These are phyloP conservation scores for Pseudopodoces humilis DNA, from an alignment of 2,113 vertebrate genomes.

Conservation along the genomic window DNA sequence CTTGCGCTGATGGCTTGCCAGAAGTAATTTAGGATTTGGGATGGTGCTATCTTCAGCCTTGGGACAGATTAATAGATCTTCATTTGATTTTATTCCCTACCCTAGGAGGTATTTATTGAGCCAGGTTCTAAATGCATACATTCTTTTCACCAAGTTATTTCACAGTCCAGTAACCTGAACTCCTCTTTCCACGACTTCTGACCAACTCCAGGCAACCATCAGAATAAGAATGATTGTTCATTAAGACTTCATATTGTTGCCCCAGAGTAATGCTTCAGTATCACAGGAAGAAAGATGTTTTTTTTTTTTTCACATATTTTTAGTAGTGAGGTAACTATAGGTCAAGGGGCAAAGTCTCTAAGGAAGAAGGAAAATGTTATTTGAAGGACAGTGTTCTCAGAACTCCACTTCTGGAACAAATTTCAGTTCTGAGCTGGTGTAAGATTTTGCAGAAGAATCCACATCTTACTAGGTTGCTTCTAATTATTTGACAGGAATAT, in stretches of 20 bases:
- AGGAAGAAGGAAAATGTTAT: neutral
- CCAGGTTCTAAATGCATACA: neutral
- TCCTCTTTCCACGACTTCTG: neutral
- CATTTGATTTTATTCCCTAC: neutral
- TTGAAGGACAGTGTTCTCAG: neutral
- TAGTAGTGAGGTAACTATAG: neutral
- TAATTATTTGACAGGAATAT: neutral
- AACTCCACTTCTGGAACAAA: neutral
- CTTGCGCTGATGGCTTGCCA: neutral
- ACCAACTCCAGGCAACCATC: neutral
- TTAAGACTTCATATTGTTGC: neutral
- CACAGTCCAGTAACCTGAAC: neutral
- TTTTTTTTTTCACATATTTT: neutral
- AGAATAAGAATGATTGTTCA: neutral
- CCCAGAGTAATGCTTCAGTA: neutral
- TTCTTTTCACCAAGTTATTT: neutral
- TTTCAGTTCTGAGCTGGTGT: neutral
- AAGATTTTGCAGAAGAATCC: neutral
- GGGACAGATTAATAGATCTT: neutral
- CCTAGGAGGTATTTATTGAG: neutral
- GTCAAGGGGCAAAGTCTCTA: neutral
- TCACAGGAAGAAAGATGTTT: neutral
- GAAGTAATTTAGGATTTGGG: neutral
- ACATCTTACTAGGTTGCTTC: neutral
- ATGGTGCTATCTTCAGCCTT: neutral